phyloP scores from a whole-genome alignment of 1,140 invertebrate species.

The Cydia pomonella region DNA sequence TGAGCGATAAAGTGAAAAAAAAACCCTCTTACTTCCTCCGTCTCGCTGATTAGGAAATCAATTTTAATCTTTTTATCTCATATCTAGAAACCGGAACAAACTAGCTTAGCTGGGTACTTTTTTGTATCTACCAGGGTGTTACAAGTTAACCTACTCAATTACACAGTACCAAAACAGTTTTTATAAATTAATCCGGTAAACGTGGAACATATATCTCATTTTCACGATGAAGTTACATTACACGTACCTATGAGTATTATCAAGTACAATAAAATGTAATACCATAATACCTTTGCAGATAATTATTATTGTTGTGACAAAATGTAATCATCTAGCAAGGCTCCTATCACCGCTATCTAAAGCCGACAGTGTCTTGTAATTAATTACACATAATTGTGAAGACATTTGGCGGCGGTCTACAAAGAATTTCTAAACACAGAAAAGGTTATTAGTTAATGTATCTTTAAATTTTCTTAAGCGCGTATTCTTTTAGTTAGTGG shows the following conservation, averaged over 20 bases:
- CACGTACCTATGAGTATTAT: no score
- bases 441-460: background rate
- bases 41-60: background rate
- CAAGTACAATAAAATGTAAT: background rate
- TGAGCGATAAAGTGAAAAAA: background rate
- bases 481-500: no score
- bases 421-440: background rate
- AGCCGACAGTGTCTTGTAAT: background rate
- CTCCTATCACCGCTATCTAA: background rate
- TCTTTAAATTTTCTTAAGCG: background rate
- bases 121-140: background rate
- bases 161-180: background rate
- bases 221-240: background rate
- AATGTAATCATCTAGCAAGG: background rate
- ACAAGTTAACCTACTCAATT: background rate
- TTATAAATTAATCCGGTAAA: background rate
- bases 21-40: background rate
- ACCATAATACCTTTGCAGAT: constrained; percentile 11
- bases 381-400: constrained; percentile 39
- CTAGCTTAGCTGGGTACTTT: background rate
- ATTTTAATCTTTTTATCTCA: constrained; percentile 7
- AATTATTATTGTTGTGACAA: background rate
- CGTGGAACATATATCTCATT: background rate
- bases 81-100: background rate
- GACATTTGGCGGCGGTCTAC: background rate